Evolutionary conservation across 2,113 vertebrate genomes (phyloP), one percentile per base, ranked within the genome.

Genomic region (Chrysemys picta): DNA sequence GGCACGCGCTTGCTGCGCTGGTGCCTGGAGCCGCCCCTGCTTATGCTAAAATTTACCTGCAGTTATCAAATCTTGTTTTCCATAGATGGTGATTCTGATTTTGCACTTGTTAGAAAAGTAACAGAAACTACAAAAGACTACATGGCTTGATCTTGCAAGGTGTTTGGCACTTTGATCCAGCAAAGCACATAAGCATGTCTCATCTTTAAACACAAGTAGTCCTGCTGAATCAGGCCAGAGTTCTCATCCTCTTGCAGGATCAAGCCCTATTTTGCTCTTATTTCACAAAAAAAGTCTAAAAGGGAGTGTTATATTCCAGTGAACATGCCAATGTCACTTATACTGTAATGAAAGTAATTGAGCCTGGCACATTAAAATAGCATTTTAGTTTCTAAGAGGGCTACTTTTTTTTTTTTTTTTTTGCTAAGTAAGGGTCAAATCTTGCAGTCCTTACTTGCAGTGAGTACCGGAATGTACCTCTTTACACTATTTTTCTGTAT

Each of bases 41-140:
- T 85, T 49, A 42, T 47, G 14, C 50, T 80, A 12, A 78, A 82
- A 24, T 10, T 65, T 52, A 21, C 27, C 42, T 82, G 1, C 12
- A n/a, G 38, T 69, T 82, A 3, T 22, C 5, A 12, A 38, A 49
- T 19, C 62, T 69, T 35, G 2, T 90, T 86, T 82, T 76, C 47
- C 42, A 22, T 0, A 2, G 12, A 50, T 49, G 1, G 6, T 31
- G 7, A 21, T 38, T 13, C 50, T 35, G 31, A 2, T 6, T 16
- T 62, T 25, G 17, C 50, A 14, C 85, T 16, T 17, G 31, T 0
- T 5, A 79, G 19, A 92, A 75, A 65, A 65, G 35, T n/a, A 65
- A 65, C 62, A 65, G 59, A 65, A 88, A 12, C 16, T 0, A 0
- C 31, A 29, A 72, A 79, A 50, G 38, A 38, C 50, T 29, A 3